A percentile compares a stretch with the other conserved stretches of the same genome.
These are phyloP conservation scores for Ceratoteleas bidentatus DNA, from an alignment of 1,140 invertebrate species.

Conservation along the genomic window DNA sequence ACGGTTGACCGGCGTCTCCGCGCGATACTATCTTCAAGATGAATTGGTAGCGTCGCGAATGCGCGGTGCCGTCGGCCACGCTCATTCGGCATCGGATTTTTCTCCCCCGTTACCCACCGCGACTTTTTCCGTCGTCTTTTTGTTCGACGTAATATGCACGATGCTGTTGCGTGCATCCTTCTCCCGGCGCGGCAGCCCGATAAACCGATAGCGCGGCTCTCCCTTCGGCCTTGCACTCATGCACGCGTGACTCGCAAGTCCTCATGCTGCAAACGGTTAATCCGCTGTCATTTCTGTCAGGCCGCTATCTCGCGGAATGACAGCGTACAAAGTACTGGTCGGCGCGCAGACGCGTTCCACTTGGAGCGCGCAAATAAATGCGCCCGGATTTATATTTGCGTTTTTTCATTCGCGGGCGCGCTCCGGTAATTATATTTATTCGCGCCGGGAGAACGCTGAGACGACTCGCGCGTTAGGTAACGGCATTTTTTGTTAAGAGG, in stretches of 20 bases:
- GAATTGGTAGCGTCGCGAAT: conserved; percentile 63
- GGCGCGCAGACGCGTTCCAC: conserved; percentile 39
- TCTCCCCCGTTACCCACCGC: conserved; percentile 19
- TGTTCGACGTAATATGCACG: conserved; percentile 45
- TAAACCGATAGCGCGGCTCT: conserved; percentile 49
- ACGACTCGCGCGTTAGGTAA: background rate
- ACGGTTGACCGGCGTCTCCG: conserved; percentile 62
- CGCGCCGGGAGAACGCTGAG: too few relatives aligned
- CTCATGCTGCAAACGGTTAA: conserved; percentile 66
- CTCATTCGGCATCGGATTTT: conserved; percentile 38
- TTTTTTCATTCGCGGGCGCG: conserved; percentile 10
- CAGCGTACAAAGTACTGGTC: conserved; percentile 69
- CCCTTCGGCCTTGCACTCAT: conserved; percentile 62
- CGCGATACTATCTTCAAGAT: conserved; percentile 71
- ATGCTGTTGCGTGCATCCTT: conserved; percentile 57
- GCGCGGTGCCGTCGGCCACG: conserved; percentile 7
- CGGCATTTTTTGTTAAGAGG: background rate
- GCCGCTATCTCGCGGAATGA: conserved; percentile 66
- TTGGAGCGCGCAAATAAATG: conserved; percentile 55
- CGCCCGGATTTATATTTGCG: conserved; percentile 37
- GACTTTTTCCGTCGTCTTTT: conserved; percentile 37
- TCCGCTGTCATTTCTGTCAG: conserved; percentile 70
- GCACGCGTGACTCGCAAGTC: conserved; percentile 65
- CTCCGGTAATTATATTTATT: conserved; percentile 25
- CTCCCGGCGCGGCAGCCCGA: conserved; percentile 41